phyloP scores from a whole-genome alignment of 2,888 invertebrate species.

The Lithophane ornitopus region DNA sequence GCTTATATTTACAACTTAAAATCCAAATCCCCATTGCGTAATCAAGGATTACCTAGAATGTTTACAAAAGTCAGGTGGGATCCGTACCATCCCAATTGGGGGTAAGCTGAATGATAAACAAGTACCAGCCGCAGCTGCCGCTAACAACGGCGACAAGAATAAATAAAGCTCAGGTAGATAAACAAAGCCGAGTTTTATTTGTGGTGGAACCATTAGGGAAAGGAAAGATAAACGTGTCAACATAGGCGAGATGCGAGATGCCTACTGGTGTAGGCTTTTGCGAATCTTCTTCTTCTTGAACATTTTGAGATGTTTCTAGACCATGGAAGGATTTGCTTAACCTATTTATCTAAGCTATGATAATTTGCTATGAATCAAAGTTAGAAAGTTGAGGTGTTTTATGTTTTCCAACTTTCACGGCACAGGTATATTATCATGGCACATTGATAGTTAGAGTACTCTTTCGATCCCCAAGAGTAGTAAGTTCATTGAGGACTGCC shows the following conservation, averaged over 20 bases:
- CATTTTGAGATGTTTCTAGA: not conserved
- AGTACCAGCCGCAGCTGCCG: conserved; percentile 80
- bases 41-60: conserved; percentile 65
- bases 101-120: conserved; percentile 84
- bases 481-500: not conserved
- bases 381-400: not conserved
- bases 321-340: not conserved
- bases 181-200: conserved; percentile 85
- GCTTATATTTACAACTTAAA: conserved; percentile 40
- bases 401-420: not conserved
- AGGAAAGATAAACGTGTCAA: conserved; percentile 81
- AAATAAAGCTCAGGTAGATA: conserved; percentile 84
- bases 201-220: conserved; percentile 85
- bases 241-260: conserved; percentile 45
- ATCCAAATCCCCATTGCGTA: conserved; percentile 58
- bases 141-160: conserved; percentile 81
- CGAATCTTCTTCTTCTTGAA: not conserved
- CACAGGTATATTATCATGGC: too few relatives aligned
- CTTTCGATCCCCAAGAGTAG: not conserved
- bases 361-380: not conserved
- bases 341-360: not conserved
- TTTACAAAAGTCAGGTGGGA: conserved; percentile 77
- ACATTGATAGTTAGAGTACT: not conserved
- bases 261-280: conserved; percentile 27
- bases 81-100: conserved; percentile 75